Percentiles rank a stretch among this genome's conserved stretches.
Evolutionary conservation across 37 sponge, comb jelly and placozoan species (phyloP).

Genomic region (Agelas oroides): DNA sequence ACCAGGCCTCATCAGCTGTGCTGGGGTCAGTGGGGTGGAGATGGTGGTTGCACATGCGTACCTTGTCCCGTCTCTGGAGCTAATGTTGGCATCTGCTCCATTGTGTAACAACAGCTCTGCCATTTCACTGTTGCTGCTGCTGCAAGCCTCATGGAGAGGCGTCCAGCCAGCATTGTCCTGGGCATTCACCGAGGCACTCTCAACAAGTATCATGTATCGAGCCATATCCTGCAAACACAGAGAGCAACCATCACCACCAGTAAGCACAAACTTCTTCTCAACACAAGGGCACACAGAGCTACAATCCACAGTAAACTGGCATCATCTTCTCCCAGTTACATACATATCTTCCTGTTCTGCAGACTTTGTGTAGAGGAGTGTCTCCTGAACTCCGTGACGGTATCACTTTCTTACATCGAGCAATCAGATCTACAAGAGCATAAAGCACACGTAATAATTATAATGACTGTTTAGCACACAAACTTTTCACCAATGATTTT

Average conservation of each 20-base stretch:
- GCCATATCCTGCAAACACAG: slow-evolving; percentile 66
- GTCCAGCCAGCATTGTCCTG: slow-evolving; percentile 94
- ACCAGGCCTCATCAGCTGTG: too few relatives aligned
- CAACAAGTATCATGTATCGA: slow-evolving; percentile 52
- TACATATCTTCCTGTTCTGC: slow-evolving; percentile 65
- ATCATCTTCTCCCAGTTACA: not conserved
- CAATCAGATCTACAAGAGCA: slow-evolving; percentile 35
- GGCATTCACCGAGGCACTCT: slow-evolving; percentile 35
- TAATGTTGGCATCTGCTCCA: slow-evolving; percentile 78
- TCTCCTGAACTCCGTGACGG: slow-evolving; percentile 66
- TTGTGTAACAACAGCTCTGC: slow-evolving; percentile 67
- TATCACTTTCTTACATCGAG: slow-evolving; percentile 45
- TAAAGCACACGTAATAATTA: not conserved
- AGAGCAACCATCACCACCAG: too few relatives aligned
- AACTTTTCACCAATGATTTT: too few relatives aligned
- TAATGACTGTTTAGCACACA: not conserved
- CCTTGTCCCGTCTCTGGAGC: slow-evolving; percentile 88
- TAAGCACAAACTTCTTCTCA: too few relatives aligned
- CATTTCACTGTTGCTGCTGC: slow-evolving; percentile 32
- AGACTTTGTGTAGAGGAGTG: slow-evolving; percentile 79
- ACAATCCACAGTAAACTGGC: not conserved
- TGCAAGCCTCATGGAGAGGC: slow-evolving; percentile 88
- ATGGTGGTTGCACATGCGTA: too few relatives aligned
- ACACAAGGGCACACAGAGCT: not conserved
- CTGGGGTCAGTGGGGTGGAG: too few relatives aligned